Evolutionary conservation across 1,140 invertebrate genomes (phyloP).

Genomic region (Drosophila seguyi): DNA sequence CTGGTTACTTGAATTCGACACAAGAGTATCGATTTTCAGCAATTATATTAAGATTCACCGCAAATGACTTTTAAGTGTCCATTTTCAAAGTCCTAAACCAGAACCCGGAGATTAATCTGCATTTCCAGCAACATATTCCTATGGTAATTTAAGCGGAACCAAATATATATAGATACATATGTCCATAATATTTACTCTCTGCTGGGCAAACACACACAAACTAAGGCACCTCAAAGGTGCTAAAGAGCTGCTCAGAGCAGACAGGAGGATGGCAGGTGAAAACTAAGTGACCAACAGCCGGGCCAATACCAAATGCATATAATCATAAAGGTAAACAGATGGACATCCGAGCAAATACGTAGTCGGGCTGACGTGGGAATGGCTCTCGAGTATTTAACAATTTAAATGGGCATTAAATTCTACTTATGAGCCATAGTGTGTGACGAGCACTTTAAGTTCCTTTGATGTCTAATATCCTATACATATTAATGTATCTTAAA

Average conservation of each 20-base stretch:
- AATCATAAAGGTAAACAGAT: constrained; percentile 46
- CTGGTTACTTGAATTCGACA: neutral
- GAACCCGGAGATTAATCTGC: neutral
- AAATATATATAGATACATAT: constrained; percentile 10
- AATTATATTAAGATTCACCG: neutral
- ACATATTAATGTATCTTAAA: no score
- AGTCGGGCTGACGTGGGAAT: constrained; percentile 25
- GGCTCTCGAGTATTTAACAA: constrained; percentile 5
- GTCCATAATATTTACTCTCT: constrained; percentile 38
- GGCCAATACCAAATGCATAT: constrained; percentile 39
- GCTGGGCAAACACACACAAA: constrained; percentile 45
- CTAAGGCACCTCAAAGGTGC: constrained; percentile 35
- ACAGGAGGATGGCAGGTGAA: constrained; percentile 4
- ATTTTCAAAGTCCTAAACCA: neutral
- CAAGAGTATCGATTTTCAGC: neutral
- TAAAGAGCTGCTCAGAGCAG: constrained; percentile 33
- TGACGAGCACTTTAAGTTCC: constrained; percentile 2
- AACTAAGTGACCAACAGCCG: constrained; percentile 42
- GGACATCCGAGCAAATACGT: constrained; percentile 28
- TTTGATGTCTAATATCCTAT: neutral
- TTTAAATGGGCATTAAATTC: constrained; percentile 22
- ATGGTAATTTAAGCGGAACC: constrained; percentile 10
- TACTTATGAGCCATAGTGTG: neutral
- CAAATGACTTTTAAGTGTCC: neutral
- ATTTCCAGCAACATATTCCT: neutral